phyloP scores from a whole-genome alignment of 2,113 vertebrate species.

The Gadus macrocephalus region DNA sequence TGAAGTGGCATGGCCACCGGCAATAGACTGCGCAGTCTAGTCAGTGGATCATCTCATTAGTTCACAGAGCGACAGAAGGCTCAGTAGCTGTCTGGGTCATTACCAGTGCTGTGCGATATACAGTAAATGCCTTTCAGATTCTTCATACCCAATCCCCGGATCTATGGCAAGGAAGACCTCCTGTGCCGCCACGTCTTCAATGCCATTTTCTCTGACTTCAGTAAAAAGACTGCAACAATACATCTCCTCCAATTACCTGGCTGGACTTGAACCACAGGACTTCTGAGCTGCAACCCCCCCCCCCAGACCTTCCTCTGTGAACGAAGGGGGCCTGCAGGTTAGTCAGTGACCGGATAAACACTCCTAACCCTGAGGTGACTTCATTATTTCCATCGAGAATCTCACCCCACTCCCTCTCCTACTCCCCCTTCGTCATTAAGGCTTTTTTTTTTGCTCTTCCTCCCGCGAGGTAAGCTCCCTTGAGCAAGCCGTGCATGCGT shows the following conservation, averaged over 20 bases:
- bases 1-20: neutral
- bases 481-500: neutral
- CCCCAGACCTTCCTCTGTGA: neutral
- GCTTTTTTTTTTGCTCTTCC: neutral
- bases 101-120: slow-evolving; percentile 5
- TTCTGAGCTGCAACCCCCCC: neutral
- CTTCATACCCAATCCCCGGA: neutral
- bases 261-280: neutral
- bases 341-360: slow-evolving; percentile 1
- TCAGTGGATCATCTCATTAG: neutral
- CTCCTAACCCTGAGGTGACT: neutral
- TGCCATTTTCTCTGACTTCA: neutral
- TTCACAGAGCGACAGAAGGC: neutral
- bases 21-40: neutral
- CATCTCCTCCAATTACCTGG: neutral
- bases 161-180: neutral
- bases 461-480: neutral
- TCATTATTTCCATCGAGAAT: slow-evolving; percentile 2
- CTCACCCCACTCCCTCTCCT: neutral
- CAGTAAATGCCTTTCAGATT: neutral
- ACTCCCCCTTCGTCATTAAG: neutral
- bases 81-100: neutral
- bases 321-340: neutral
- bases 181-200: neutral
- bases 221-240: neutral